phyloP scores from a whole-genome alignment of 2,888 invertebrate genomes.

The Lampropteryx suffumata region DNA sequence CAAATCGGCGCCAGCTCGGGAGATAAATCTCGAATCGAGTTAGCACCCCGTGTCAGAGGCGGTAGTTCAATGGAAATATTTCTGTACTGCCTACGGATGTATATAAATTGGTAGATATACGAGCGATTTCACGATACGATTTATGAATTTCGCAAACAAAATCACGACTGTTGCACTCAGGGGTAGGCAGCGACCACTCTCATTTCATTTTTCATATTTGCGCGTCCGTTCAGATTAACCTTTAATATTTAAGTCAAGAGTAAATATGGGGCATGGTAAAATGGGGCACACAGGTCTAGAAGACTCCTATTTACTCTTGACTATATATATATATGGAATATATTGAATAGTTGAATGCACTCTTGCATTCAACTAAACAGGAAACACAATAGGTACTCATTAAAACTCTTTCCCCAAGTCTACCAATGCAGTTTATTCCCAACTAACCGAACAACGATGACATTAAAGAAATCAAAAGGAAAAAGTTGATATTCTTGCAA shows the following conservation, averaged over 20 bases:
- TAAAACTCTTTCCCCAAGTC: slow-evolving; percentile 13
- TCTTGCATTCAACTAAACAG: slow-evolving; percentile 10
- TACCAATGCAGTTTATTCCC: slow-evolving; percentile 16
- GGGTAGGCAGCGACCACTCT: no score
- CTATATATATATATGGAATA: no score
- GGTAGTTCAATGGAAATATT: slow-evolving; percentile 74
- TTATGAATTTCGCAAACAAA: no score
- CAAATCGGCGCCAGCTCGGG: slow-evolving; percentile 47
- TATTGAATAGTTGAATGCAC: no score
- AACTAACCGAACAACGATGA: slow-evolving; percentile 35
- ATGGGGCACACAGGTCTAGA: no score
- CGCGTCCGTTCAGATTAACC: no score
- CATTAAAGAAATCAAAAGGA: slow-evolving; percentile 51
- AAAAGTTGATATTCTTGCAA: slow-evolving; percentile 61
- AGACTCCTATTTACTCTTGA: no score
- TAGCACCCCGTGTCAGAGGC: slow-evolving; percentile 52
- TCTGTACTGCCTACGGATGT: slow-evolving; percentile 63
- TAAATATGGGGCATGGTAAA: no score
- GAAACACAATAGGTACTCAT: slow-evolving; percentile 19
- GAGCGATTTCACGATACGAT: slow-evolving; percentile 54
- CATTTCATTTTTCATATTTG: no score
- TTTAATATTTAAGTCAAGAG: no score
- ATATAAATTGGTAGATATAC: slow-evolving; percentile 56
- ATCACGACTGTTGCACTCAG: no score
- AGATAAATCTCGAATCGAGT: slow-evolving; percentile 71